phyloP scores from a whole-genome alignment of 2,888 invertebrate genomes.

The Mystacides longicornis region DNA sequence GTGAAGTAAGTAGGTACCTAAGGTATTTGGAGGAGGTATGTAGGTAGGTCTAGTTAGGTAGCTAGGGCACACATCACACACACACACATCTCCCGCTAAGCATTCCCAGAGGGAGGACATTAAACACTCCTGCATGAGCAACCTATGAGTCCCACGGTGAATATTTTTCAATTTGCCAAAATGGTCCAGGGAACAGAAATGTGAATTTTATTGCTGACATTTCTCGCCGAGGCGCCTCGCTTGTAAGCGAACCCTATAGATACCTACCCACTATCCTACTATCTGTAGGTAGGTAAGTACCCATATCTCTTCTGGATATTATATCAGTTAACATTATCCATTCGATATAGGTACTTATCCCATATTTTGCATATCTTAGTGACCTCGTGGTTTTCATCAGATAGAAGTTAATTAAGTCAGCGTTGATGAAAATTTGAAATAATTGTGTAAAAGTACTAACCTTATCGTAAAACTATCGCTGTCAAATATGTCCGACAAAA shows the following conservation, averaged over 20 bases:
- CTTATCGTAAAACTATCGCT: no score
- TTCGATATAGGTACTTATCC: background rate
- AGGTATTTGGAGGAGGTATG: no score
- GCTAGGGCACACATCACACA: background rate
- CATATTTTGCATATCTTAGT: background rate
- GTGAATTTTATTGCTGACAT: conserved; percentile 26
- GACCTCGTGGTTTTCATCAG: no score
- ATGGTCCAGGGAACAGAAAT: conserved; percentile 32
- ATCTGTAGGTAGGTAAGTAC: conserved; percentile 4
- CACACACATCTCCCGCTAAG: conserved; percentile 3
- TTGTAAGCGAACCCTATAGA: conserved; percentile 16
- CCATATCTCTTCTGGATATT: conserved; percentile 10
- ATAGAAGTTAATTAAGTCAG: no score
- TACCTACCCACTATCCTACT: conserved; percentile 5
- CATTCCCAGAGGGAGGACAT: conserved; percentile 21
- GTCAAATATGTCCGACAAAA: no score
- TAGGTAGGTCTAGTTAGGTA: no score
- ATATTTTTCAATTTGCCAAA: conserved; percentile 47
- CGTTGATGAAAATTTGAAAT: no score
- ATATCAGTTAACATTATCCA: conserved; percentile 21
- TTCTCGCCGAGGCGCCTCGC: conserved; percentile 25
- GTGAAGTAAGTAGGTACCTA: background rate
- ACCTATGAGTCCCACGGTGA: conserved; percentile 35
- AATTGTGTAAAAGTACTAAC: no score
- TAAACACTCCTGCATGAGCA: conserved; percentile 44